These are phyloP conservation scores for Muntiacus reevesi DNA, from an alignment of 2,113 vertebrate genomes.

Conservation along the genomic window DNA sequence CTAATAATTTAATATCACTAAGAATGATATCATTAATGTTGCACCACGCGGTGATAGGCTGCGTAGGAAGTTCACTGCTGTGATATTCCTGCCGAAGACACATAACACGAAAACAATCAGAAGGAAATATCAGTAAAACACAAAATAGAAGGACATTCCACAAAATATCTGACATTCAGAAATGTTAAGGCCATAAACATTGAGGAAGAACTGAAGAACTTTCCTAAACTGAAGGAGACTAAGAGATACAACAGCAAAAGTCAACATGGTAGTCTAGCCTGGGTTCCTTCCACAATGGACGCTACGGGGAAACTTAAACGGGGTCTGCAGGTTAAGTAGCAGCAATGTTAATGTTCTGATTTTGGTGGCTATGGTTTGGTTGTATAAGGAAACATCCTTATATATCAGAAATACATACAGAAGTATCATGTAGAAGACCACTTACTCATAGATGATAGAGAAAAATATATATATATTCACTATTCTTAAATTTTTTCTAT, in stretches of 20 bases:
- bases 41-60: neutral
- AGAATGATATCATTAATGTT: neutral
- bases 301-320: neutral
- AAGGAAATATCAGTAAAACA: neutral
- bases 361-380: neutral
- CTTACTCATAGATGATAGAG: neutral
- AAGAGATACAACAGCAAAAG: neutral
- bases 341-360: neutral
- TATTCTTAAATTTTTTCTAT: neutral
- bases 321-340: neutral
- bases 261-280: neutral
- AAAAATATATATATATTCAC: neutral
- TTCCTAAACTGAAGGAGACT: neutral
- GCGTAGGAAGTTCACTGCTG: neutral
- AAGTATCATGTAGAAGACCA: neutral
- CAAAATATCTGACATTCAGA: neutral
- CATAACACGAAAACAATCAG: neutral
- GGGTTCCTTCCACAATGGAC: neutral
- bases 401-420: neutral
- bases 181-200: neutral
- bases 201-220: neutral
- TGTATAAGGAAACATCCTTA: neutral
- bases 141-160: neutral
- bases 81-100: neutral
- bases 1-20: neutral